Evolutionary conservation across 2,797 vertebrate genomes (phyloP).

Genomic region (Pangasius larnaudii): DNA sequence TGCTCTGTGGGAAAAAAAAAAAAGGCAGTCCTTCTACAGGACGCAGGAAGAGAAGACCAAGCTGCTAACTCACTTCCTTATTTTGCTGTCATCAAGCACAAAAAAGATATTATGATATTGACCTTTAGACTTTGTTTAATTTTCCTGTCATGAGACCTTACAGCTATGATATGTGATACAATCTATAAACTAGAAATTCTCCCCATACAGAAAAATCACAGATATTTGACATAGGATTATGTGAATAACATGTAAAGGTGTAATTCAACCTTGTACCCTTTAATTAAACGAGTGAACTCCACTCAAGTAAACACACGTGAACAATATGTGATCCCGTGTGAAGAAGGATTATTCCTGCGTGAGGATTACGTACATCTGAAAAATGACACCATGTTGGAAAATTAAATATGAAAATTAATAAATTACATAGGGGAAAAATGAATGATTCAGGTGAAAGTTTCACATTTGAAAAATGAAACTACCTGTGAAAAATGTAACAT

Average conservation of each 20-base stretch:
- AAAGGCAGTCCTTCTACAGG: slow-evolving; percentile 24
- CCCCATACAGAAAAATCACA: neutral
- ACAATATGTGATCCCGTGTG: neutral
- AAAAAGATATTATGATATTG: neutral
- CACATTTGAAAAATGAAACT: neutral
- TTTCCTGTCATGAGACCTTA: neutral
- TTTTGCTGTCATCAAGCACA: neutral
- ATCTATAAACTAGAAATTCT: neutral
- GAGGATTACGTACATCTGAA: neutral
- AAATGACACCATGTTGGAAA: neutral
- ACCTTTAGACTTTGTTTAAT: neutral
- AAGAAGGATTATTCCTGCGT: neutral
- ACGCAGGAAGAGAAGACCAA: slow-evolving; percentile 11
- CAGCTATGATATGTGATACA: neutral
- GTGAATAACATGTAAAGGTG: neutral
- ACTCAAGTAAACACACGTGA: neutral
- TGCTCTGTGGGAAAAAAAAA: slow-evolving; percentile 65
- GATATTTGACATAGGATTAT: neutral
- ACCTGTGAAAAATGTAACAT: neutral
- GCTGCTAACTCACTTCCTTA: slow-evolving; percentile 7
- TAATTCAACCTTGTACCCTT: neutral
- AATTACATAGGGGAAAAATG: neutral
- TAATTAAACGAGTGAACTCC: neutral
- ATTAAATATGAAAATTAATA: neutral
- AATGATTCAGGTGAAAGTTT: no score